Evolutionary conservation across 1,140 invertebrate species (phyloP).

Genomic region (Lamellibrachia luymesi): DNA sequence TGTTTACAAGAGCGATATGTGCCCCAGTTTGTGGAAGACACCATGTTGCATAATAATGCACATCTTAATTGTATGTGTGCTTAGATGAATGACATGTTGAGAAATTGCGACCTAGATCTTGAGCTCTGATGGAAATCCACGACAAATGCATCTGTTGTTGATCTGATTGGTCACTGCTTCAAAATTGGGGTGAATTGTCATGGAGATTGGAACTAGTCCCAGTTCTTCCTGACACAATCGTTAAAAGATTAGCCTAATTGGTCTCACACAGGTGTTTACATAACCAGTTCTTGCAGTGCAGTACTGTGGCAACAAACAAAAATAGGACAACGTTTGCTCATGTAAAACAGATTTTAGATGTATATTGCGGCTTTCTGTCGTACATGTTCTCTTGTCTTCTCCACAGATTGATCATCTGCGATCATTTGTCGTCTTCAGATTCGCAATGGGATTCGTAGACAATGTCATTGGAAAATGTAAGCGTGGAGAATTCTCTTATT

Average conservation of each 20-base stretch:
- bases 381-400: slow-evolving; percentile 10
- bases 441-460: slow-evolving; percentile 90
- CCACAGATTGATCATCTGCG: slow-evolving; percentile 73
- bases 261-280: too few species aligned
- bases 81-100: background rate
- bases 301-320: background rate
- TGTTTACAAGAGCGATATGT: background rate
- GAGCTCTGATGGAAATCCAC: too few species aligned
- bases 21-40: background rate
- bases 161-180: too few species aligned
- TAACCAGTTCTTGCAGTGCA: too few species aligned
- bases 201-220: too few species aligned
- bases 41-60: background rate
- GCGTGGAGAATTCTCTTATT: slow-evolving; percentile 45
- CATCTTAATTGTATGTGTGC: background rate
- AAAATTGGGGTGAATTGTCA: too few species aligned
- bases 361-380: background rate
- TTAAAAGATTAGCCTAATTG: too few species aligned
- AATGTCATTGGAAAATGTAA: slow-evolving; percentile 96
- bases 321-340: background rate
- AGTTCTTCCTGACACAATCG: too few species aligned
- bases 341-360: background rate
- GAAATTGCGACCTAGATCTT: too few species aligned
- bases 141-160: too few species aligned
- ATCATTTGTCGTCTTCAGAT: slow-evolving; percentile 87